A percentile compares a stretch with the other conserved stretches of the same genome.
phyloP scores from a whole-genome alignment of 2,113 vertebrate species.

The Crotalus helleri region DNA sequence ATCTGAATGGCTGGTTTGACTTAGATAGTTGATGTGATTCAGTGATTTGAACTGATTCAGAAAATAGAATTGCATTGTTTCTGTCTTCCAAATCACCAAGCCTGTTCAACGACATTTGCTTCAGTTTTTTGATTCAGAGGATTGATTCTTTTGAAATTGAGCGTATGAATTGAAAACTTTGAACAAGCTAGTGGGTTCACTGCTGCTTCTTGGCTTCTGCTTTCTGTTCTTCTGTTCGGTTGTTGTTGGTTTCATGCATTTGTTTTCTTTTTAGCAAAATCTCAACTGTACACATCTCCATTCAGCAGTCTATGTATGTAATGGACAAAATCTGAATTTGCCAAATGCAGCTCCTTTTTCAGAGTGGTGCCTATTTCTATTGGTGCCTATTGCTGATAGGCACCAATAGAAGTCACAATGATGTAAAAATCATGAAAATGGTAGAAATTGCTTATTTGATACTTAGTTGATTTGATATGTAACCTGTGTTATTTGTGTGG shows the following conservation, averaged over 20 bases:
- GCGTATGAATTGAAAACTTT: neutral
- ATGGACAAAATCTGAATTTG: neutral
- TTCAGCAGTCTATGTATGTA: neutral
- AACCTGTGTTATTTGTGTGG: neutral
- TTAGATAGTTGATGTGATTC: neutral
- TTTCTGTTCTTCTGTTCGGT: neutral
- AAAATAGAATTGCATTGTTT: neutral
- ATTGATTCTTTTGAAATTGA: neutral
- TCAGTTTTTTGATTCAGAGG: neutral
- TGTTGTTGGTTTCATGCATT: neutral
- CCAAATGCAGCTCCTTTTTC: neutral
- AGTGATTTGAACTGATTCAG: neutral
- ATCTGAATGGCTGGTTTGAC: neutral
- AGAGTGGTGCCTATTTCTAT: too few relatives aligned
- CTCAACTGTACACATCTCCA: neutral
- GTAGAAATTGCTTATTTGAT: neutral
- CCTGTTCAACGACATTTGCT: neutral
- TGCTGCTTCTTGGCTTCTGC: neutral
- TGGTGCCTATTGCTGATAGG: neutral
- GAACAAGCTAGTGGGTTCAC: neutral
- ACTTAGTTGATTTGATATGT: neutral
- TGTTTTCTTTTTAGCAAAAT: neutral
- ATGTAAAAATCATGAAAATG: neutral
- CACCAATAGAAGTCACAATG: neutral
- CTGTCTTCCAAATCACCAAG: neutral